Base-by-base conservation (phyloP, 2,797 vertebrate genomes). In the Semaprochilodus insignis region DNA sequence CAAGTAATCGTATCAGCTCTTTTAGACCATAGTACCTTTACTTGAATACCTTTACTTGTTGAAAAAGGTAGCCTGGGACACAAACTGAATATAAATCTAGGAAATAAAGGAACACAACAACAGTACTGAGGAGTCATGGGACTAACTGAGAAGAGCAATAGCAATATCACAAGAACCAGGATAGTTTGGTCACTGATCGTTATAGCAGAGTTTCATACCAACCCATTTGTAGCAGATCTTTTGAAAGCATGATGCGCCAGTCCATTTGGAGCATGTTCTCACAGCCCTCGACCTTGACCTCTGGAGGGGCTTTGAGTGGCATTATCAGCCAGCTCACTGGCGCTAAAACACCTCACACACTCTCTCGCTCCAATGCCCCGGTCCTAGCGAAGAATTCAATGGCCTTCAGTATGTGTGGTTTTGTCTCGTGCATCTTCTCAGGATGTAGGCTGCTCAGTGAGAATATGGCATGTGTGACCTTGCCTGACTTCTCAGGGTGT, bases 261-360 rank as follows among this genome's bases (percentile, higher is more conserved):
- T 91, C 88, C 88, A 87, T 92, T 93, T 90, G 90, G 91, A 92
- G 91, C 44, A 70, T 40, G n/a, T 82, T 82, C 80, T 27, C 76
- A 27, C 55, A 74, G 62, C 62, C 75, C 70, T 78, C n/a, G 0
- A 36, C 17, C 69, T 31, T 85, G 52, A 78, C 69, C 74, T 70
- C 59, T 27, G 54, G 62, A 60, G 1, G 23, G 54, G 48, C 36
- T 59, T 27, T 62, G 70, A 74, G 13, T 66, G 48, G 60, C 71
- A 34, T 16, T 21, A 34, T 73, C 69, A 23, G 59, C 40, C 17
- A 19, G 62, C 2, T 65, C 52, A 55, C 71, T 67, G 60, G 21
- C 23, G 51, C 21, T 66, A 34, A 63, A 40, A 71, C 76, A 65
- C 60, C 69, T 73, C 34, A 55, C 66, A 31, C 51, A 48, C 55